phyloP scores from a whole-genome alignment of 2,888 invertebrate species.

The Iselma pallidipennis region DNA sequence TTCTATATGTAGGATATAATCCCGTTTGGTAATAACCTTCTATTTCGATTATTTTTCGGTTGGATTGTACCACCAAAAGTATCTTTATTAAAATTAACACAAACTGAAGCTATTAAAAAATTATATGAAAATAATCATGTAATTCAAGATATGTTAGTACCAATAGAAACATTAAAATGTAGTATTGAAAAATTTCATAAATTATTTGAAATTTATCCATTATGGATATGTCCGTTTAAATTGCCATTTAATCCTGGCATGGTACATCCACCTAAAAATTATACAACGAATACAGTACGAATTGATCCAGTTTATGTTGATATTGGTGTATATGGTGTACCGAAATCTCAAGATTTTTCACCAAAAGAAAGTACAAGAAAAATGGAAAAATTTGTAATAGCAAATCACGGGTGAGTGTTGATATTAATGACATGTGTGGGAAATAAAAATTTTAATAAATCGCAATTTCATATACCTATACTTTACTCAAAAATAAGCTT shows the following conservation, averaged over 20 bases:
- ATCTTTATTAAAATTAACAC: slow-evolving; percentile 76
- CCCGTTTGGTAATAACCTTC: slow-evolving; percentile 75
- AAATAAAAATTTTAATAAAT: too few species aligned
- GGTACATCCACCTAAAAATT: slow-evolving; percentile 60
- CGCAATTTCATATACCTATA: too few species aligned
- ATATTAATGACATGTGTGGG: too few species aligned
- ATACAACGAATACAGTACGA: slow-evolving; percentile 37
- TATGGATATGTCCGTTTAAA: slow-evolving; percentile 83
- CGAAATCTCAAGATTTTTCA: slow-evolving; percentile 65
- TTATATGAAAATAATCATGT: slow-evolving; percentile 78
- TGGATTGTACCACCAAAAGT: slow-evolving; percentile 86
- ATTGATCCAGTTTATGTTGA: slow-evolving; percentile 70
- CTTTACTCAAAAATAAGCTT: too few species aligned
- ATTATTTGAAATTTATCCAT: slow-evolving; percentile 70
- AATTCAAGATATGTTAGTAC: slow-evolving; percentile 82
- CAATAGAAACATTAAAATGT: slow-evolving; percentile 63
- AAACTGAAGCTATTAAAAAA: slow-evolving; percentile 68
- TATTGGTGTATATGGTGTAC: slow-evolving; percentile 80
- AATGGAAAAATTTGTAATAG: slow-evolving; percentile 72
- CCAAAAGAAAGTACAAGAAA: slow-evolving; percentile 67
- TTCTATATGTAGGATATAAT: slow-evolving; percentile 69
- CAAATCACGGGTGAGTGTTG: slow-evolving; percentile 64
- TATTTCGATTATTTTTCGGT: slow-evolving; percentile 75
- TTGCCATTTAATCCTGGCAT: slow-evolving; percentile 72
- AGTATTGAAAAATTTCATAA: slow-evolving; percentile 68